Conservation (phyloP, 2,113 vertebrate genomes). For the Deroptyus accipitrinus region DNA sequence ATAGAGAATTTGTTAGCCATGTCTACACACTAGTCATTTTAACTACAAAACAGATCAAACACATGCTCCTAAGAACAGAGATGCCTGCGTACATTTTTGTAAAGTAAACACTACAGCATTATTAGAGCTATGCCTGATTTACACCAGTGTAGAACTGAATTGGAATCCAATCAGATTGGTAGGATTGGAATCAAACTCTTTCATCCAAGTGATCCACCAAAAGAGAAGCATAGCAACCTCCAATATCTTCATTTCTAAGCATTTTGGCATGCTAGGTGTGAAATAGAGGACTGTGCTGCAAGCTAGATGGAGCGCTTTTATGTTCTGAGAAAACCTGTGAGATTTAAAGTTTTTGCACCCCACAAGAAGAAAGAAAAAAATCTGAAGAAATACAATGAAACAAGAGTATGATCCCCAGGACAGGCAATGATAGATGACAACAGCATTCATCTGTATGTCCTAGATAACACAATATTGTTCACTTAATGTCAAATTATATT, state of each 20-base stretch:
- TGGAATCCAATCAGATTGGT: not conserved
- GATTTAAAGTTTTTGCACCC: not conserved
- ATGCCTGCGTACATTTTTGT: not conserved
- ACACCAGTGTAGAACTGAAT: not conserved
- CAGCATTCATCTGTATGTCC: not conserved
- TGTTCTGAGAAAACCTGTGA: not conserved
- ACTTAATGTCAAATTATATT: not conserved
- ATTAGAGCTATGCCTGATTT: not conserved
- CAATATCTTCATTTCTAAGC: not conserved
- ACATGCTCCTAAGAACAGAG: not conserved
- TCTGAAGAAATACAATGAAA: not conserved
- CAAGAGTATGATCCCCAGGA: not conserved
- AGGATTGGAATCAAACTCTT: not conserved
- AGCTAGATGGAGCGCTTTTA: not conserved
- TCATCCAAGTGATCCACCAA: not conserved
- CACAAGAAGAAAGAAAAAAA: not conserved
- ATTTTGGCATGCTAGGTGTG: not conserved
- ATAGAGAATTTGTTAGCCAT: not conserved
- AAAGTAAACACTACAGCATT: not conserved
- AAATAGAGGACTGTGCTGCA: not conserved
- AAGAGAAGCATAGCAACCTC: not conserved
- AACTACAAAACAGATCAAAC: not conserved
- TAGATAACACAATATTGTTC: not conserved
- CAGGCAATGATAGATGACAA: not conserved
- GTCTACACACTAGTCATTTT: not conserved